Evolutionary conservation across 2,888 invertebrate genomes (phyloP).

Genomic region (Fragum whitleyi): DNA sequence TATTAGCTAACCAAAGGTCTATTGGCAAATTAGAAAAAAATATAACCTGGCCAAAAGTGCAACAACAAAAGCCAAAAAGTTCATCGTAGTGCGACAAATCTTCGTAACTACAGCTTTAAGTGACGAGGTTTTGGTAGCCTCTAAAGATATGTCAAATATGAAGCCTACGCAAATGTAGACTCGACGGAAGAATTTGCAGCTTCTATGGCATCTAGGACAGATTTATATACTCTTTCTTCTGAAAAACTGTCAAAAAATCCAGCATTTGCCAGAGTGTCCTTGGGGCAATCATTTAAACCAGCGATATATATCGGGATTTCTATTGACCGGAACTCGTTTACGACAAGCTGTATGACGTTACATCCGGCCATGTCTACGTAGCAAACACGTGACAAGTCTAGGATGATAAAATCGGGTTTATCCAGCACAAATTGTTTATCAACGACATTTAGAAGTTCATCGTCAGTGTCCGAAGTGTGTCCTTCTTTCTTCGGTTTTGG

Average conservation of each 20-base stretch:
- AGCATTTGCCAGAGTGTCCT: constrained; percentile 31
- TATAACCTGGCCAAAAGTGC: no score
- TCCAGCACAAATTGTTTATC: neutral
- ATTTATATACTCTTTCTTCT: constrained; percentile 34
- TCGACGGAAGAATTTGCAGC: neutral
- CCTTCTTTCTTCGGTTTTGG: neutral
- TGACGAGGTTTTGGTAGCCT: no score
- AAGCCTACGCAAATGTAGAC: neutral
- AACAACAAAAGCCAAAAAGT: no score
- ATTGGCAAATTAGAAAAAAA: no score
- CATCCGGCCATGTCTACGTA: constrained; percentile 78
- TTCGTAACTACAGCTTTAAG: no score
- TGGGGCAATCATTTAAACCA: constrained; percentile 21
- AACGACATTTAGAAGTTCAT: neutral
- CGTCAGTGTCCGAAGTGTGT: neutral
- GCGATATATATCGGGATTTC: constrained; percentile 41
- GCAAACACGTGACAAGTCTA: constrained; percentile 73
- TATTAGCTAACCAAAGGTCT: no score
- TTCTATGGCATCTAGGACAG: constrained; percentile 46
- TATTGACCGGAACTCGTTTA: constrained; percentile 59
- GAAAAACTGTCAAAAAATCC: constrained; percentile 53
- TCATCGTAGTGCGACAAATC: no score
- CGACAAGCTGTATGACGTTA: constrained; percentile 69
- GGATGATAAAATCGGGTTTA: constrained; percentile 52
- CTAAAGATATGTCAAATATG: no score